phyloP scores from a whole-genome alignment of 2,797 vertebrate species.

The Atherinosoma microstoma region DNA sequence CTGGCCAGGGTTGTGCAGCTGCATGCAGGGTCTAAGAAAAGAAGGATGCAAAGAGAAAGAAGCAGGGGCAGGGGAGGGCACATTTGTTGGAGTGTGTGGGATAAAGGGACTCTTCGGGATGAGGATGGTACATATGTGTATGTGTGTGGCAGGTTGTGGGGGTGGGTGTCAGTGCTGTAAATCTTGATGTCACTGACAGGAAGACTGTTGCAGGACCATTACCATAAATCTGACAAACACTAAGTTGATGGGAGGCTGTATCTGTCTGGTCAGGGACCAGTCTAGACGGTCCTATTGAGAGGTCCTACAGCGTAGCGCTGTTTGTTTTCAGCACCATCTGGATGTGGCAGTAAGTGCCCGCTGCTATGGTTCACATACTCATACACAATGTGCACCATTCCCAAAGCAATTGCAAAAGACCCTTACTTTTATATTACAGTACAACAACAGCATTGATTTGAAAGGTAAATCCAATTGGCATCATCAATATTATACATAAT shows the following conservation, averaged over 20 bases:
- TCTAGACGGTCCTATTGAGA: constrained; percentile 99
- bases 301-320: constrained; percentile 92
- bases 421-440: constrained; percentile 26
- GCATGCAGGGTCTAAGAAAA: constrained; percentile 48
- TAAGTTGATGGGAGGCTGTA: constrained; percentile 99
- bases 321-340: constrained; percentile 98
- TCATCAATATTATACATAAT: background rate
- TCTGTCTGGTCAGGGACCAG: constrained; percentile 99
- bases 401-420: constrained; percentile 86
- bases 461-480: background rate
- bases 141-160: constrained; percentile 58
- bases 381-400: constrained; percentile 81
- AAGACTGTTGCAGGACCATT: constrained; percentile 97
- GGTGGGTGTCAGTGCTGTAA: constrained; percentile 85
- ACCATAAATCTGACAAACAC: constrained; percentile 99
- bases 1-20: constrained; percentile 40
- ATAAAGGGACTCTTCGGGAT: constrained; percentile 53
- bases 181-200: constrained; percentile 99
- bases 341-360: constrained; percentile 92
- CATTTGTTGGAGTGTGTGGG: constrained; percentile 35
- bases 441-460: constrained; percentile 7
- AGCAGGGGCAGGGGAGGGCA: constrained; percentile 22
- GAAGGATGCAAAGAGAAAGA: constrained; percentile 43
- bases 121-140: constrained; percentile 62
- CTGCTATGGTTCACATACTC: constrained; percentile 70